A percentile compares a stretch with the other conserved stretches of the same genome.
phyloP scores from a whole-genome alignment of 2,113 vertebrate genomes.

The Baryphthengus martii region DNA sequence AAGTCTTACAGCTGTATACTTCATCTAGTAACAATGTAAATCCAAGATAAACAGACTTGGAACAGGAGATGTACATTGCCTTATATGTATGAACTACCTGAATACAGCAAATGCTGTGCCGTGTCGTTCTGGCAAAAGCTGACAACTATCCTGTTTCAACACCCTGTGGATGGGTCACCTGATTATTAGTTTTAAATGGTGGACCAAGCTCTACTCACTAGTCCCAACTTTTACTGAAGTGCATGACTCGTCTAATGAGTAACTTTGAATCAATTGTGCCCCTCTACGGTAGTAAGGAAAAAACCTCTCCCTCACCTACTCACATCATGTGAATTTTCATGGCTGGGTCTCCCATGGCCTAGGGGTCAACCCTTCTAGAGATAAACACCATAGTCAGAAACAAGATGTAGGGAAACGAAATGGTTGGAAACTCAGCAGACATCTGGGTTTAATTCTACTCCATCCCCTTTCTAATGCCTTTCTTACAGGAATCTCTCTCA shows the following conservation, averaged over 20 bases:
- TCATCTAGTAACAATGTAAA: constrained; percentile 62
- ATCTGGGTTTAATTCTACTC: background rate
- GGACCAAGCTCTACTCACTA: background rate
- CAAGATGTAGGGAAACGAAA: background rate
- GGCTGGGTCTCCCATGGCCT: background rate
- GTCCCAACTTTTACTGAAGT: background rate
- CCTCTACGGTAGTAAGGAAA: background rate
- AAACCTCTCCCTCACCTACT: background rate
- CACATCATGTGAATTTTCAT: background rate
- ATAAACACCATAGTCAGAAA: background rate
- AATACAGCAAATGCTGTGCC: background rate
- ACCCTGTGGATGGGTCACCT: background rate
- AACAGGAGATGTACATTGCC: constrained; percentile 56
- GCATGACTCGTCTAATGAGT: background rate
- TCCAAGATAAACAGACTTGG: constrained; percentile 63
- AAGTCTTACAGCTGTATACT: constrained; percentile 41
- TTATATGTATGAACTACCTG: constrained; percentile 64
- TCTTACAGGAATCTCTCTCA: background rate
- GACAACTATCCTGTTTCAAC: background rate
- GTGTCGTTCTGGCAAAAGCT: background rate
- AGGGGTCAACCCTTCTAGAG: background rate
- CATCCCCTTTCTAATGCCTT: background rate
- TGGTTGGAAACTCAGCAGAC: background rate
- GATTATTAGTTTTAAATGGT: background rate
- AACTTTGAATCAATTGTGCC: background rate